phyloP scores from a whole-genome alignment of 2,797 vertebrate species.

The Telmatherina bonti region DNA sequence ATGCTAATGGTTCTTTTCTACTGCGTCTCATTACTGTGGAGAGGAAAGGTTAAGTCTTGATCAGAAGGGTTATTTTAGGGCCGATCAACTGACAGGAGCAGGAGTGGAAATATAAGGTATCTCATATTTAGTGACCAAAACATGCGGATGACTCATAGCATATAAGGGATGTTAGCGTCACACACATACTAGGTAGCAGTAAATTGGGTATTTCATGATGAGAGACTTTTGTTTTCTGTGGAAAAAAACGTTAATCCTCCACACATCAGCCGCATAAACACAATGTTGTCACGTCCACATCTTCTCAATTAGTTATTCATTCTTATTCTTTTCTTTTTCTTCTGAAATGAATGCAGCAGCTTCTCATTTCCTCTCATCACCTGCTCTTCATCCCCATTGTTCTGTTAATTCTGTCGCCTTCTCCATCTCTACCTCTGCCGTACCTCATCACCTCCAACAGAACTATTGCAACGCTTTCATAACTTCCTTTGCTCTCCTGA shows the following conservation, averaged over 20 bases:
- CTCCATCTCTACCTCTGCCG: neutral
- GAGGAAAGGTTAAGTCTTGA: slow-evolving; percentile 46
- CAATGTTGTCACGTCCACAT: slow-evolving; percentile 23
- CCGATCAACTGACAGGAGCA: neutral
- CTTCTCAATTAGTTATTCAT: slow-evolving; percentile 11
- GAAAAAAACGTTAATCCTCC: slow-evolving; percentile 50
- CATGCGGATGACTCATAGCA: slow-evolving; percentile 18
- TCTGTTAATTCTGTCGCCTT: neutral
- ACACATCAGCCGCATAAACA: slow-evolving; percentile 15
- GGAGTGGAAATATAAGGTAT: neutral
- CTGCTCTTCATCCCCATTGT: neutral
- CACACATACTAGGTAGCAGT: slow-evolving; percentile 41
- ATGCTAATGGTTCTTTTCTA: slow-evolving; percentile 45
- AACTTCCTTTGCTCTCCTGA: neutral
- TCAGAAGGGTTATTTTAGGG: slow-evolving; percentile 33
- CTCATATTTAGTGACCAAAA: neutral
- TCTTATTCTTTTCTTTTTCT: neutral
- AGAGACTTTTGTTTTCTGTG: slow-evolving; percentile 55
- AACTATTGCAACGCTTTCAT: neutral
- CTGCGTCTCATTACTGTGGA: slow-evolving; percentile 52
- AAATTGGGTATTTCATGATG: slow-evolving; percentile 47
- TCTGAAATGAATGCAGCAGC: neutral
- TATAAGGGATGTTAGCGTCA: slow-evolving; percentile 35
- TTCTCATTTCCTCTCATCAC: neutral
- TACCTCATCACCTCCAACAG: neutral